Percentiles rank a stretch among this genome's conserved stretches.
Conservation (phyloP, 2,113 vertebrate species). For the Lucifuga dentata region DNA sequence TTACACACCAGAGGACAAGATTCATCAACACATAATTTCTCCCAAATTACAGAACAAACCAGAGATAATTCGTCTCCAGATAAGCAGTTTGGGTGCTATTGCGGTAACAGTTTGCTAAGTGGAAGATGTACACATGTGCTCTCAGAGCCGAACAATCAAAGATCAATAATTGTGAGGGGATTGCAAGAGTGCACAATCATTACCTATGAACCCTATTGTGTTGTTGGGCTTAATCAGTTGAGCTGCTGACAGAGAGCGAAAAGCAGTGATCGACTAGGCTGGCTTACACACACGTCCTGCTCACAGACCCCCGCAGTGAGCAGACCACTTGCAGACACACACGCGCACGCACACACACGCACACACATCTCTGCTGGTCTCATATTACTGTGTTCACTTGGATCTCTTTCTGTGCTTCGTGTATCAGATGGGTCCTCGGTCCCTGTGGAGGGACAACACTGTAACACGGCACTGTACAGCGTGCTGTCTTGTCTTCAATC, state of each 20-base stretch:
- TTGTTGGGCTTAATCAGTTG: conserved; percentile 80
- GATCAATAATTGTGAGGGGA: conserved; percentile 86
- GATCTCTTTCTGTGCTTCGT: conserved; percentile 74
- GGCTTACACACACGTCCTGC: conserved; percentile 58
- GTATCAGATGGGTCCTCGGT: conserved; percentile 75
- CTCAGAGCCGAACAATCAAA: conserved; percentile 80
- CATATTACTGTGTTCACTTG: conserved; percentile 79
- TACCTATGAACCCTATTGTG: conserved; percentile 84
- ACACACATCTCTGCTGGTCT: conserved; percentile 59
- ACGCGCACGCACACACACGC: conserved; percentile 25
- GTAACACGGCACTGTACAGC: conserved; percentile 74
- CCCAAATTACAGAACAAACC: conserved; percentile 43
- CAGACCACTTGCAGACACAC: conserved; percentile 33
- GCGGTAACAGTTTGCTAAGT: conserved; percentile 64
- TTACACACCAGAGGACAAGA: not conserved
- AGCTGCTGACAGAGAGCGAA: conserved; percentile 78
- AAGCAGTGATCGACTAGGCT: conserved; percentile 67
- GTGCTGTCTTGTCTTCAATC: conserved; percentile 66
- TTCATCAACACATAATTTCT: conserved; percentile 32
- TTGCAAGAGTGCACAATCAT: conserved; percentile 85
- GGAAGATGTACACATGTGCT: conserved; percentile 78
- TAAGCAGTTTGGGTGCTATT: conserved; percentile 53
- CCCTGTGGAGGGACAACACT: conserved; percentile 75
- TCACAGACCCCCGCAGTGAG: conserved; percentile 66
- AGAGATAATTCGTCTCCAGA: conserved; percentile 46